Base-by-base conservation (phyloP, 2,797 vertebrate species). In the Hippopotamyrus pictus region DNA sequence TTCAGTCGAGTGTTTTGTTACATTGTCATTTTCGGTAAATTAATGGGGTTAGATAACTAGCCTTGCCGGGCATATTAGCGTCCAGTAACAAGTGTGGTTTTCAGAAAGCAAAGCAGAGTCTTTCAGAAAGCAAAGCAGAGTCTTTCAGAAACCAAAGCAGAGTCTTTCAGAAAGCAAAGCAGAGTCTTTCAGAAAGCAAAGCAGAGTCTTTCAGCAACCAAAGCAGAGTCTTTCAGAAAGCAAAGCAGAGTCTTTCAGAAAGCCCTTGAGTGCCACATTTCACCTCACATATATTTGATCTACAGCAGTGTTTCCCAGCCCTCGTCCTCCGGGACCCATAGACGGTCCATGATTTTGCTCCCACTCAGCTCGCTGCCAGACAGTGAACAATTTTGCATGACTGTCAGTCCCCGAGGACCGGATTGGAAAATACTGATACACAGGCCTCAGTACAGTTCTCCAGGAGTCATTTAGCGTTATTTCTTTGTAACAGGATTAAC, bases 1-100 rank as follows among this genome's bases (percentile, higher is more conserved):
- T 87, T 88, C 89, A 65, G 46, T 91, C 51, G 88, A 88, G 90
- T 87, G 87, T 89, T 92, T 91, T 87, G 90, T 89, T 90, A 91
- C 89, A 92, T 91, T 89, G 89, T 54, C 59, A 82, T 91, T 90
- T 90, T 82, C 88, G 53, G 86, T 88, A 90, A 92, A 92, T 93
- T 89, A 90, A 88, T 89, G 89, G 89, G 91, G 73, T 91, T 89
- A 92, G 89, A 86, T 90, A 90, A 89, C 84, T 1, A 73, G 89
- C 91, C 92, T 89, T 84, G 46, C 82, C 85, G 90, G 50, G 90
- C 65, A 86, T 89, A 88, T 91, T 89, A 92, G 90, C 90, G 19
- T 79, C 44, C 50, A 91, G 91, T 90, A 91, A 90, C 90, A 89
- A 51, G 14, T 1, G 0, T 3, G n/a, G 37, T n/a, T 48, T 59